A percentile compares a stretch with the other conserved stretches of the same genome.
phyloP scores from a whole-genome alignment of 2,888 invertebrate genomes.

The Dasysyrphus tricinctus region DNA sequence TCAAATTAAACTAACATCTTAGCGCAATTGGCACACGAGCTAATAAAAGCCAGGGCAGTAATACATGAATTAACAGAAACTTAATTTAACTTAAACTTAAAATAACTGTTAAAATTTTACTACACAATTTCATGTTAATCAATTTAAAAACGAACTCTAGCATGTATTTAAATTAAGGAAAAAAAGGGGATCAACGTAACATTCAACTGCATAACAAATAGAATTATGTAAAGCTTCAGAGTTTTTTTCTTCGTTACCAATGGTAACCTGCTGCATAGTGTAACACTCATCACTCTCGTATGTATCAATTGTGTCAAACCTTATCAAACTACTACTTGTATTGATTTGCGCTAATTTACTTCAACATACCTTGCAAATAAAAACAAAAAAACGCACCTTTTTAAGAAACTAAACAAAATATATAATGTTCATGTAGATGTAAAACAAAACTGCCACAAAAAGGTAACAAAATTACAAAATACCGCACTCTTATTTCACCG shows the following conservation, averaged over 20 bases:
- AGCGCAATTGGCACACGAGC: too few relatives aligned
- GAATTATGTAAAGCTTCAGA: background rate
- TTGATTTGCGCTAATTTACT: conserved; percentile 57
- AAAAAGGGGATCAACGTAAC: too few relatives aligned
- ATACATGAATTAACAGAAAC: too few relatives aligned
- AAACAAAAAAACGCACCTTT: conserved; percentile 1
- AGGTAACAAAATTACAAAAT: background rate
- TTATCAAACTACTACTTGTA: conserved; percentile 9
- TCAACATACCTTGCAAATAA: background rate
- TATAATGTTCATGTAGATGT: background rate
- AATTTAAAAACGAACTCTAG: too few relatives aligned
- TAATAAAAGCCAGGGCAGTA: too few relatives aligned
- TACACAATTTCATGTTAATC: too few relatives aligned
- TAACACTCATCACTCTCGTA: conserved; percentile 7
- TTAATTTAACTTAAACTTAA: too few relatives aligned
- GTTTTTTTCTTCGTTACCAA: conserved; percentile 31
- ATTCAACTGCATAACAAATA: too few relatives aligned
- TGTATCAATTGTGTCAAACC: conserved; percentile 21
- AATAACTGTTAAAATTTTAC: too few relatives aligned
- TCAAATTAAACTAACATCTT: too few relatives aligned
- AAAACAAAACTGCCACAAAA: background rate
- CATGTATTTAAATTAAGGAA: too few relatives aligned
- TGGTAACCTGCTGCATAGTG: conserved; percentile 29
- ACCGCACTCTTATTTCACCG: background rate
- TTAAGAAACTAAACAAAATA: background rate